These are phyloP conservation scores for Scaptodrosophila lebanonensis DNA, from an alignment of 1,140 invertebrate genomes.

Conservation along the genomic window DNA sequence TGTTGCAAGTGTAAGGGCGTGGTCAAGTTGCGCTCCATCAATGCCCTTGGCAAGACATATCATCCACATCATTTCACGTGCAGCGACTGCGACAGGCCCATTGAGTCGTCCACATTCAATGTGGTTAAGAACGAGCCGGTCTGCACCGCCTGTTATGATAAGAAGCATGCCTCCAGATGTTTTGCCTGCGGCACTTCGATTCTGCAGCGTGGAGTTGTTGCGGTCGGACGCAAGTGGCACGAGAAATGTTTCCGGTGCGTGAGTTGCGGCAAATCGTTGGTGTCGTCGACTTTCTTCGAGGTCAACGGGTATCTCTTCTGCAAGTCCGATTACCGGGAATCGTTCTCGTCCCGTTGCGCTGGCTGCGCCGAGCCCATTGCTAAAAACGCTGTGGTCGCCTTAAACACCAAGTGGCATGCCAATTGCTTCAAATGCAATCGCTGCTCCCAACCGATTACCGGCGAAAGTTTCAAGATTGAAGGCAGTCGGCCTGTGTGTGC, in stretches of 20 bases:
- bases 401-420: conserved; percentile 40
- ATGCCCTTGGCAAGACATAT: conserved; percentile 25
- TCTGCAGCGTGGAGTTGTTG: conserved; percentile 7
- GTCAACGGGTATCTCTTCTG: conserved; percentile 45
- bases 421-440: conserved; percentile 16
- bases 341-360: conserved; percentile 31
- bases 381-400: conserved; percentile 16
- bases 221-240: conserved; percentile 37
- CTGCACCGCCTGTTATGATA: conserved; percentile 23
- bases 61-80: conserved; percentile 44
- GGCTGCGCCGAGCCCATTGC: conserved; percentile 29
- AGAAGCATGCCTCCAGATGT: conserved; percentile 18
- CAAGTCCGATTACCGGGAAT: conserved; percentile 25
- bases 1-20: conserved; percentile 36
- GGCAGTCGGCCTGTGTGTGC: conserved; percentile 21
- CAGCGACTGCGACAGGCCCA: conserved; percentile 7
- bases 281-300: conserved; percentile 24
- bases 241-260: conserved; percentile 38
- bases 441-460: conserved; percentile 5
- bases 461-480: conserved; percentile 7
- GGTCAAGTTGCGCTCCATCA: conserved; percentile 5
- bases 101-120: conserved; percentile 6
- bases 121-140: conserved; percentile 23
- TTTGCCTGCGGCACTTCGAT: conserved; percentile 20
- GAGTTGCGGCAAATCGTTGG: conserved; percentile 23